Percentiles rank a stretch among this genome's conserved stretches.
These are phyloP conservation scores for Leucophenga varia DNA, from an alignment of 1,140 invertebrate genomes.

Conservation along the genomic window DNA sequence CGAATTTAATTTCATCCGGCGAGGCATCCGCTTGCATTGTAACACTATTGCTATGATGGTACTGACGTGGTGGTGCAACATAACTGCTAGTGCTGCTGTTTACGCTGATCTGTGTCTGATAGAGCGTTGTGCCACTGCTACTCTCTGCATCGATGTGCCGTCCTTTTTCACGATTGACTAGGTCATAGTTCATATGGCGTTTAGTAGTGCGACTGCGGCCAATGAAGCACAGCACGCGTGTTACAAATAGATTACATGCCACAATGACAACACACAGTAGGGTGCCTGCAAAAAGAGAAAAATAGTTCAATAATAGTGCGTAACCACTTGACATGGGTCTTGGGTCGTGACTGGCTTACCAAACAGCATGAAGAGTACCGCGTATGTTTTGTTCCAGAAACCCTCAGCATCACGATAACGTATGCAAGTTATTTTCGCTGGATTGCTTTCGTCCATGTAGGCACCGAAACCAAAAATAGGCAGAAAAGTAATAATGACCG, in stretches of 20 bases:
- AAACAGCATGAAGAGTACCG: slow-evolving; percentile 75
- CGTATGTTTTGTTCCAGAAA: slow-evolving; percentile 69
- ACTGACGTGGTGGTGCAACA: slow-evolving; percentile 32
- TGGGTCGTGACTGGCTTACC: slow-evolving; percentile 59
- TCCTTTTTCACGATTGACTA: slow-evolving; percentile 43
- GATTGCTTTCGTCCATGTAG: slow-evolving; percentile 63
- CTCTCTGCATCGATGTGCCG: slow-evolving; percentile 39
- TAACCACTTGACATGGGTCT: background rate
- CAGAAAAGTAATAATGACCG: slow-evolving; percentile 69
- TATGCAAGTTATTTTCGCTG: slow-evolving; percentile 58
- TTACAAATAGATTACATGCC: slow-evolving; percentile 79
- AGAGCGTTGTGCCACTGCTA: slow-evolving; percentile 44
- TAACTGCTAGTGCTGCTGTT: slow-evolving; percentile 22
- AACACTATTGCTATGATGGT: slow-evolving; percentile 45
- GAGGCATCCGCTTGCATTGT: slow-evolving; percentile 60
- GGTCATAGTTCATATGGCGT: slow-evolving; percentile 44
- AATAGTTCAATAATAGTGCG: background rate
- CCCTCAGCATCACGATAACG: slow-evolving; percentile 71
- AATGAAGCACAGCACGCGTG: slow-evolving; percentile 70
- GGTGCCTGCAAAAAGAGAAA: slow-evolving; percentile 62
- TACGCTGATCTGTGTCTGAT: slow-evolving; percentile 33
- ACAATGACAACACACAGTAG: slow-evolving; percentile 74
- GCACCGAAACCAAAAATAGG: slow-evolving; percentile 78
- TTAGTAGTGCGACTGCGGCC: slow-evolving; percentile 43
- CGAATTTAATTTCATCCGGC: slow-evolving; percentile 79